Conservation (phyloP, 1,140 invertebrate genomes). For the Melanaphis sacchari region DNA sequence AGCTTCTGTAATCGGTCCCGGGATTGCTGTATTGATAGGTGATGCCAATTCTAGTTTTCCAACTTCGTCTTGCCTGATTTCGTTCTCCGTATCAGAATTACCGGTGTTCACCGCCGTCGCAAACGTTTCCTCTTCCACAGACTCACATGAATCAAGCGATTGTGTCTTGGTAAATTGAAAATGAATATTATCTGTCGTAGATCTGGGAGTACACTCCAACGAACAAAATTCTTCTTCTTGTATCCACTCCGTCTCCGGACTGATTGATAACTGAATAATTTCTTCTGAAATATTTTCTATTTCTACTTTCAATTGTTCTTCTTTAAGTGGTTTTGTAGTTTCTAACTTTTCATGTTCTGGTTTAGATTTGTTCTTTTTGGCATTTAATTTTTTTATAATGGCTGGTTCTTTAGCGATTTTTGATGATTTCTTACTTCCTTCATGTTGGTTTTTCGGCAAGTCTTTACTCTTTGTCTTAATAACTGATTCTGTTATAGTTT, state of each 20-base stretch:
- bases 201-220: neutral
- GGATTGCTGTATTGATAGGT: neutral
- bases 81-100: neutral
- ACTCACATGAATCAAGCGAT: slow-evolving; percentile 23
- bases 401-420: slow-evolving; percentile 43
- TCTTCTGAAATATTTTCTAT: neutral
- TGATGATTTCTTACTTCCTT: slow-evolving; percentile 40
- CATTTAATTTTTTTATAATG: slow-evolving; percentile 43
- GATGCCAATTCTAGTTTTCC: neutral
- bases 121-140: slow-evolving; percentile 52
- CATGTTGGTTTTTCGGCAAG: neutral
- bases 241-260: neutral
- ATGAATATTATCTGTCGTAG: neutral
- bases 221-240: slow-evolving; percentile 30
- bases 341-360: neutral
- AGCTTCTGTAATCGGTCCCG: slow-evolving; percentile 61
- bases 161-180: slow-evolving; percentile 26
- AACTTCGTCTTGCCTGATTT: neutral
- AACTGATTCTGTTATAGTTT: neutral
- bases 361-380: slow-evolving; percentile 3
- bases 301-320: neutral
- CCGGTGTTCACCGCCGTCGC: slow-evolving; percentile 38
- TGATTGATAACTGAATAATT: neutral
- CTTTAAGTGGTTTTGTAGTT: neutral
- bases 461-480: neutral